phyloP scores from a whole-genome alignment of 64 coral and sea anemone genomes.

The Stichodactyla helianthus region DNA sequence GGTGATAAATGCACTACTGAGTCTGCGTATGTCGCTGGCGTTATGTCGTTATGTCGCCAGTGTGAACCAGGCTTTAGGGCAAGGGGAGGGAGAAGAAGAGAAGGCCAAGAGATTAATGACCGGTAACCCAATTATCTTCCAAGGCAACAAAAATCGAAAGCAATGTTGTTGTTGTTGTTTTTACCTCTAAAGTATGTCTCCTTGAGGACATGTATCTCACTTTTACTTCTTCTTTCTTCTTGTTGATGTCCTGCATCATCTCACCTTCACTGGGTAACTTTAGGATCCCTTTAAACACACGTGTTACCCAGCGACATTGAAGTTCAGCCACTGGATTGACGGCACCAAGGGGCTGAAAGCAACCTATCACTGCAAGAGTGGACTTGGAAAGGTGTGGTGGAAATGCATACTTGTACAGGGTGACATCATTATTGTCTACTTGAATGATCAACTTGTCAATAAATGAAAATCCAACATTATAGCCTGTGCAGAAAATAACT shows the following conservation, averaged over 20 bases:
- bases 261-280: constrained; percentile 46
- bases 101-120: no score
- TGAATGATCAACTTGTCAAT: constrained; percentile 60
- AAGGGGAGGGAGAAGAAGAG: no score
- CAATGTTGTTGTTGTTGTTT: no score
- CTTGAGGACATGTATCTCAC: constrained; percentile 59
- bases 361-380: constrained; percentile 81
- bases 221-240: constrained; percentile 20
- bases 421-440: constrained; percentile 57
- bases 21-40: no score
- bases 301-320: constrained; percentile 70
- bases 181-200: neutral
- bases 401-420: constrained; percentile 92
- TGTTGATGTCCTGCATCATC: constrained; percentile 68
- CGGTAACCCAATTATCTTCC: no score
- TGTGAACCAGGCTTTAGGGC: no score
- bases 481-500: constrained; percentile 92
- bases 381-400: constrained; percentile 63
- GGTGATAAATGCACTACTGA: no score
- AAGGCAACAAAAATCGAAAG: no score
- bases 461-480: constrained; percentile 68
- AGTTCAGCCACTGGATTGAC: no score
- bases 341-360: constrained; percentile 72
- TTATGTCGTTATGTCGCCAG: no score
- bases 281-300: constrained; percentile 56